Conservation (phyloP, 2,113 vertebrate genomes). For the Austrofundulus limnaeus region DNA sequence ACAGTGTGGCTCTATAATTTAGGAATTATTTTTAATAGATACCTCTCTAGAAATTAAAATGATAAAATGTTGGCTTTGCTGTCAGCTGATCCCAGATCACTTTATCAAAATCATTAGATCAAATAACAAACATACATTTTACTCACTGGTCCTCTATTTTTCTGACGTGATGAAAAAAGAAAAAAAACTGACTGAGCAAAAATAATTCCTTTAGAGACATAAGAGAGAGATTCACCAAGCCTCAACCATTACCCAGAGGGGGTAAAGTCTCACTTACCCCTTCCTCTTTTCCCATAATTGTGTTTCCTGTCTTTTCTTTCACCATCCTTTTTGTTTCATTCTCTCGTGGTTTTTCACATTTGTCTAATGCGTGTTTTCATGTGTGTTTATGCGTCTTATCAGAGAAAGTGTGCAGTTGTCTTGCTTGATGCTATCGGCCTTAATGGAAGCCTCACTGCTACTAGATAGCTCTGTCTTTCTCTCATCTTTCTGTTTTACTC, state of each 20-base stretch:
- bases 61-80: too few species aligned
- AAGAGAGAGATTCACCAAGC: slow-evolving; percentile 36
- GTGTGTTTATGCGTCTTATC: slow-evolving; percentile 30
- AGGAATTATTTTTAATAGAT: neutral
- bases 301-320: slow-evolving; percentile 21
- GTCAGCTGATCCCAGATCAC: too few species aligned
- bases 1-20: neutral
- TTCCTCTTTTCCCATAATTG: slow-evolving; percentile 29
- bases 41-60: too few species aligned
- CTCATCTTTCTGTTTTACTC: slow-evolving; percentile 66
- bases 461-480: slow-evolving; percentile 63
- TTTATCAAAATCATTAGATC: too few species aligned
- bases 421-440: slow-evolving; percentile 65
- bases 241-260: slow-evolving; percentile 26
- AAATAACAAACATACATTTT: too few species aligned
- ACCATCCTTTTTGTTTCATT: slow-evolving; percentile 9
- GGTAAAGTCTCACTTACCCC: slow-evolving; percentile 22
- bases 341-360: slow-evolving; percentile 11
- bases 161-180: slow-evolving; percentile 4
- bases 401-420: slow-evolving; percentile 56
- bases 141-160: neutral
- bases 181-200: slow-evolving; percentile 10
- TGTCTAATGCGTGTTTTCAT: slow-evolving; percentile 13
- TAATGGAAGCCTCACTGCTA: slow-evolving; percentile 70
- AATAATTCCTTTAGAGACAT: slow-evolving; percentile 41